These are phyloP conservation scores for Calypte anna DNA, from an alignment of 2,113 vertebrate species.

Conservation along the genomic window DNA sequence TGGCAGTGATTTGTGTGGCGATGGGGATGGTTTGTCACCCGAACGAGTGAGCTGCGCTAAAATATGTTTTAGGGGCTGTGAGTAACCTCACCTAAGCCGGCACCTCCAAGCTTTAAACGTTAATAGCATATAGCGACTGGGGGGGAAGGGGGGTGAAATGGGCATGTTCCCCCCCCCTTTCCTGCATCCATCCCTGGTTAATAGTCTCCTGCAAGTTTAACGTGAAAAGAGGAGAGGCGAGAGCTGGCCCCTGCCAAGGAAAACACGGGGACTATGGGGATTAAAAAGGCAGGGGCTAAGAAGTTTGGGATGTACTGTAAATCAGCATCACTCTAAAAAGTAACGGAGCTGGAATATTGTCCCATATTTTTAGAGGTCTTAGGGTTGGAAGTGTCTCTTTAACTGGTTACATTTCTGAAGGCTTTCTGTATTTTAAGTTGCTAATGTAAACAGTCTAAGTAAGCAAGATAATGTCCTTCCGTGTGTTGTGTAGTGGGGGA, in stretches of 20 bases:
- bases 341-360: neutral
- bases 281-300: neutral
- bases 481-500: neutral
- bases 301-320: neutral
- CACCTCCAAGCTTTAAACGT: neutral
- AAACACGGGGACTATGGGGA: neutral
- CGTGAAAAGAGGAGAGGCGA: neutral
- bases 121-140: neutral
- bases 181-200: neutral
- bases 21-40: neutral
- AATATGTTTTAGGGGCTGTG: neutral
- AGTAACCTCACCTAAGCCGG: neutral
- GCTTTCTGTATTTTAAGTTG: neutral
- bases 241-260: neutral
- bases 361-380: fast-evolving
- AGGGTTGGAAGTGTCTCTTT: neutral
- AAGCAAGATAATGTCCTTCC: neutral
- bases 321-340: neutral
- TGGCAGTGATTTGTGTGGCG: neutral
- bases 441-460: neutral
- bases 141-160: neutral
- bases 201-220: neutral
- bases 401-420: neutral
- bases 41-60: neutral
- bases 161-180: neutral